Conservation (phyloP, 2,113 vertebrate species). For the Phylloscopus whistleri region DNA sequence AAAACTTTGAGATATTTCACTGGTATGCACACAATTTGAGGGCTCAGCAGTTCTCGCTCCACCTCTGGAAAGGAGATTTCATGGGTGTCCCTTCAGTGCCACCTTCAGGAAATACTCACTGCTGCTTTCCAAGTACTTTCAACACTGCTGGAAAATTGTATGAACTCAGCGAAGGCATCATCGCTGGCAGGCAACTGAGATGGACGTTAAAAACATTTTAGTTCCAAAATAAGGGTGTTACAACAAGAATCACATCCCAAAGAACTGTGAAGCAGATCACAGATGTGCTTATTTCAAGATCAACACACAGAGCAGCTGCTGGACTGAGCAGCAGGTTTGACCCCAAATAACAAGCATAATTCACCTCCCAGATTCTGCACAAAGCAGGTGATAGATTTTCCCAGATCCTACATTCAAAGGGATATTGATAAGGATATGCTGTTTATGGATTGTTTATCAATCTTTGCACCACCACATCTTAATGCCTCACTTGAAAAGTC, state of each 20-base stretch:
- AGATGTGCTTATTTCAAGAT: neutral
- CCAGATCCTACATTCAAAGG: neutral
- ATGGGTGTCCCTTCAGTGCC: conserved; percentile 62
- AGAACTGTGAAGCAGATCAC: neutral
- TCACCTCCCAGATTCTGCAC: neutral
- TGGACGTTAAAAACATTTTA: neutral
- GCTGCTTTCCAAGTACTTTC: neutral
- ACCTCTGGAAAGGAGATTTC: neutral
- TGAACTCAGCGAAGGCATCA: neutral
- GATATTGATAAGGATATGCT: neutral
- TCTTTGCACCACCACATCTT: neutral
- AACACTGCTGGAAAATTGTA: neutral
- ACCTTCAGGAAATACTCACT: conserved; percentile 59
- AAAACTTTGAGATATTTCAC: neutral
- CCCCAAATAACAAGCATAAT: neutral
- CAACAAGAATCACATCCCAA: neutral
- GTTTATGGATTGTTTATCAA: neutral
- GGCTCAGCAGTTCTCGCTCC: neutral
- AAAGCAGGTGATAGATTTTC: neutral
- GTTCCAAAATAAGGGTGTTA: neutral
- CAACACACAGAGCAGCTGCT: neutral
- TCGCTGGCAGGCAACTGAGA: neutral
- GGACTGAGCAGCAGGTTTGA: neutral
- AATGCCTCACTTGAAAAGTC: neutral
- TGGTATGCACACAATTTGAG: conserved; percentile 28